Base-by-base conservation (phyloP, 2,113 vertebrate species). In the Heteronetta atricapilla region DNA sequence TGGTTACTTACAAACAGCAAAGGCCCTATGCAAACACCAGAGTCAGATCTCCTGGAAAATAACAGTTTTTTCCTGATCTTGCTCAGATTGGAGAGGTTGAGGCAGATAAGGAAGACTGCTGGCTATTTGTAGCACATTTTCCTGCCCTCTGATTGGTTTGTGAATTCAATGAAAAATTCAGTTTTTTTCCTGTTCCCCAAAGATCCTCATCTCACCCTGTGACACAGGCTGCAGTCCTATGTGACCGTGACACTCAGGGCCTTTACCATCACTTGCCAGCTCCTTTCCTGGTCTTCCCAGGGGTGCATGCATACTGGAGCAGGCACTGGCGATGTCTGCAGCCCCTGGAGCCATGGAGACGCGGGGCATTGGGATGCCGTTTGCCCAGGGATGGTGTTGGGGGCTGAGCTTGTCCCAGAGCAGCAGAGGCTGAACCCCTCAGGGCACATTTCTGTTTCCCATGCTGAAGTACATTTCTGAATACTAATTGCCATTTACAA, bases 271-370 rank as follows among this genome's bases (percentile, higher is more conserved):
- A 13, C 55, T 85, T 89, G 33, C 21, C 73, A 50, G 3, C 18
- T 10, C 19, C 34, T 77, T 29, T 4, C 36, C 4, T 10, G 23
- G 16, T 31, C 59, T 53, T 36, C 50, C 31, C 1, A 1, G 40
- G 8, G 17, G 4, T 3, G 11, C 29, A 3, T 13, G 63, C 1
- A 0, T 38, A 50, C 28, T 14, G 75, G 31, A 81, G 23, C 0
- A 0, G 48, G 28, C 76, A 34, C 14, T 2, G 2, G 31, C 1
- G 0, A 36, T 6, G 2, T 0, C 0, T 2, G n/a, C 38, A 29
- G 36, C 3, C 55, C 26, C n/a, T 66, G 64, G 40, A 70, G 46
- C 68, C 50, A 4, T 1, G 3, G 15, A 2, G 7, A 4, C 19
- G 3, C 0, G 0, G 40, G 44, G 58, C 26, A 26, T 48, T 0